Evolutionary conservation across 1,140 invertebrate genomes (phyloP), one percentile per base, ranked within the genome.

Genomic region (Oncopeltus fasciatus): DNA sequence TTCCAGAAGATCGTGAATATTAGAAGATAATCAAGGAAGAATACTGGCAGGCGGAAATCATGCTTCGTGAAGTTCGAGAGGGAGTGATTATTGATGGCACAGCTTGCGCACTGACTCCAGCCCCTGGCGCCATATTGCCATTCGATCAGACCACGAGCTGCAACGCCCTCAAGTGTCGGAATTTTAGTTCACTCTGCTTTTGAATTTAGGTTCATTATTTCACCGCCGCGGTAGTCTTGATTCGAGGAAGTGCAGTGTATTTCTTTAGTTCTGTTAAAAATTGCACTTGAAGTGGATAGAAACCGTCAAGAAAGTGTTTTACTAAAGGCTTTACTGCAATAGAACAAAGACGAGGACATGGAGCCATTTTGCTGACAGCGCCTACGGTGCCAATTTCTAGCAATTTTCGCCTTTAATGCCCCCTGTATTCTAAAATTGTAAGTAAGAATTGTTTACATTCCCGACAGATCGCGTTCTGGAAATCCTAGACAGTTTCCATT

Each of bases 371-470:
- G 81, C 80, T 81, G 79, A 78, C 81, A 81, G 81, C 81, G 81
- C 81, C 80, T 78, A 79, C 79, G 73, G 80, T 81, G 80, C 80
- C 81, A 80, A 81, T 81, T 81, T 80, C 75, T 70, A 73, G 80
- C 80, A 81, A 80, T 80, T 82, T 81, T 81, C 79, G 77, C 77
- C 73, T 76, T 77, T 81, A 80, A 82, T 81, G 80, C 80, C 81
- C 80, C 81, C 80, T 81, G 77, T 78, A 74, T 78, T 75, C 75
- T 73, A 73, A 74, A 74, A 74, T 74, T 74, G 78, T 78, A 80
- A 80, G 76, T 80, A 78, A 68, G 69, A 72, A 73, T 72, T 72
- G 72, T 74, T 74, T 74, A 73, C 72, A 74, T 73, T 70, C 68
- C 74, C 76, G 75, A 74, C 71, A 77, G 77, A 75, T 77, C 75